These are phyloP conservation scores for Mesocricetus auratus DNA, from an alignment of 2,113 vertebrate species.

Conservation along the genomic window DNA sequence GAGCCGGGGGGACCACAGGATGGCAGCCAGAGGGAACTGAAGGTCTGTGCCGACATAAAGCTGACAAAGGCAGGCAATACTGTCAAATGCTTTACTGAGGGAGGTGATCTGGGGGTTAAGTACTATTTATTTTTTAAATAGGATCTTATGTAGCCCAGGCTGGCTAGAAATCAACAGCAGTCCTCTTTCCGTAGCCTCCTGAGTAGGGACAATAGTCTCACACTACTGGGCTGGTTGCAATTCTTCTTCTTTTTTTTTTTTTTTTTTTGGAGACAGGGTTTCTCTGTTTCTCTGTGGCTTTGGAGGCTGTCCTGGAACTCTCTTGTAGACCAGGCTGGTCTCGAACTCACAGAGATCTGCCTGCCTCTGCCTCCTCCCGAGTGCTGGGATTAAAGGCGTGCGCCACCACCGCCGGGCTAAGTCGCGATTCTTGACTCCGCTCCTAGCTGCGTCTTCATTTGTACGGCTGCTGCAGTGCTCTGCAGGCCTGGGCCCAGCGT, in stretches of 20 bases:
- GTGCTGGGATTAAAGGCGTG: too few relatives aligned
- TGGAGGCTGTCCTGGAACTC: too few relatives aligned
- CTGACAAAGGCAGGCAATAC: not conserved
- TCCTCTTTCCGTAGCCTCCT: not conserved
- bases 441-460: conserved; percentile 17
- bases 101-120: not conserved
- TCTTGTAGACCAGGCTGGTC: too few relatives aligned
- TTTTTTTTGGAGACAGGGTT: too few relatives aligned
- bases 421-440: not conserved
- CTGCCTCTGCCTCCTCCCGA: too few relatives aligned
- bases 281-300: too few relatives aligned
- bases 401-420: too few relatives aligned
- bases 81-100: not conserved
- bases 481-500: conserved; percentile 77
- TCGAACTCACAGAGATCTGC: too few relatives aligned
- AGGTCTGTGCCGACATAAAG: not conserved
- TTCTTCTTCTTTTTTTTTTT: too few relatives aligned
- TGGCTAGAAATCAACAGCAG: not conserved
- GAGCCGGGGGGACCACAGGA: not conserved
- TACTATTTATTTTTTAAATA: not conserved
- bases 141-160: not conserved
- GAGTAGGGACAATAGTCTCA: not conserved
- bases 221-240: too few relatives aligned
- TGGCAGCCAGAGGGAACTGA: not conserved
- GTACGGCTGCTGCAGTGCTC: conserved; percentile 50